A percentile compares a stretch with the other conserved stretches of the same genome.
phyloP scores from a whole-genome alignment of 2,888 invertebrate genomes.

The Thumatha senex region DNA sequence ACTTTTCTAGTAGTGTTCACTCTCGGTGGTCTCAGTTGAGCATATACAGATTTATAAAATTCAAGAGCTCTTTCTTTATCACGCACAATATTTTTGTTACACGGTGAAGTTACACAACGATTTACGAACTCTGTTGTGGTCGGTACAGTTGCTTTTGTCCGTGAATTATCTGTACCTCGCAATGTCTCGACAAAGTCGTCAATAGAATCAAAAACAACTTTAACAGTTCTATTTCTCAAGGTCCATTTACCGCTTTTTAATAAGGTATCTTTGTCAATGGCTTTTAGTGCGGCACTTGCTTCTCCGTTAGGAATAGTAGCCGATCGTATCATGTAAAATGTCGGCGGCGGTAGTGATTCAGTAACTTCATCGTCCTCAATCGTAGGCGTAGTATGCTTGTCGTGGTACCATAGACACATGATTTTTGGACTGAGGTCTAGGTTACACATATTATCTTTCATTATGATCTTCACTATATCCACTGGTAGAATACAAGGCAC shows the following conservation, averaged over 20 bases:
- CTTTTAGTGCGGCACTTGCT: slow-evolving; percentile 66
- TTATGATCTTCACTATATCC: slow-evolving; percentile 62
- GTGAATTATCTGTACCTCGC: slow-evolving; percentile 59
- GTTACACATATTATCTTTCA: slow-evolving; percentile 72
- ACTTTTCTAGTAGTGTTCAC: slow-evolving; percentile 20
- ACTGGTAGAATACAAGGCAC: slow-evolving; percentile 75
- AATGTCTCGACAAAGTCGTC: slow-evolving; percentile 74
- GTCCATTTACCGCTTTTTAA: slow-evolving; percentile 64
- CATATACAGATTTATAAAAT: slow-evolving; percentile 78
- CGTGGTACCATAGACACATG: slow-evolving; percentile 73
- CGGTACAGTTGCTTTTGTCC: slow-evolving; percentile 46
- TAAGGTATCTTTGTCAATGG: slow-evolving; percentile 67
- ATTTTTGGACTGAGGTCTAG: slow-evolving; percentile 68
- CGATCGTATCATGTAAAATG: slow-evolving; percentile 73
- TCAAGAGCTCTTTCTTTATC: slow-evolving; percentile 75
- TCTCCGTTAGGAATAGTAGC: slow-evolving; percentile 63
- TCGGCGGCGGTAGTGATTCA: slow-evolving; percentile 60
- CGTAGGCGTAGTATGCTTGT: slow-evolving; percentile 58
- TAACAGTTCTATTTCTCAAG: slow-evolving; percentile 71
- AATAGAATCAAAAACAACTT: slow-evolving; percentile 73
- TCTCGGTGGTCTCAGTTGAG: slow-evolving; percentile 67
- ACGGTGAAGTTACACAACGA: slow-evolving; percentile 61
- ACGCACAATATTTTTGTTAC: slow-evolving; percentile 63
- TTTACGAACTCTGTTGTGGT: slow-evolving; percentile 56
- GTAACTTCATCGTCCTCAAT: slow-evolving; percentile 67